Evolutionary conservation across 2,888 invertebrate genomes (phyloP).

Genomic region (Dusona sp.): DNA sequence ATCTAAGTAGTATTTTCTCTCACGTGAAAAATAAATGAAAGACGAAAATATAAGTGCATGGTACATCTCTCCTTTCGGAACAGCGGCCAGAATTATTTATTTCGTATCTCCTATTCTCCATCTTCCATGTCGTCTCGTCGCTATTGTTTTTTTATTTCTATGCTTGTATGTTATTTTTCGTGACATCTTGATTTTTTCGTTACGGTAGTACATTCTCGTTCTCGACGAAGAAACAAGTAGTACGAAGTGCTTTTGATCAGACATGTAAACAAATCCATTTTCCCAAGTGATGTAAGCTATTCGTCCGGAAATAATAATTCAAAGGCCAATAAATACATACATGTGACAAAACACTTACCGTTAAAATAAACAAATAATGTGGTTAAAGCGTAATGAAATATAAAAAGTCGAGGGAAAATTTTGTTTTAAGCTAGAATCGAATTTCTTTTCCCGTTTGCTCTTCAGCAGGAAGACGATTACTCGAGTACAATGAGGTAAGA

Average conservation of each 20-base stretch:
- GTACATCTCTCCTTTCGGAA: constrained; percentile 39
- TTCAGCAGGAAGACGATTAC: constrained; percentile 2
- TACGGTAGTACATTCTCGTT: background rate
- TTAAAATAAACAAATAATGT: background rate
- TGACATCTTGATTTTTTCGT: constrained; percentile 10
- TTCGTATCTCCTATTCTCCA: constrained; percentile 29
- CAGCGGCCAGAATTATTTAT: constrained; percentile 59
- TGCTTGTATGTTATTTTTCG: background rate
- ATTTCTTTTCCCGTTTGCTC: constrained; percentile 28
- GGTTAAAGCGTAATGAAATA: background rate
- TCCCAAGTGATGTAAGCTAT: too few species aligned
- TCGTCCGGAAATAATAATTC: too few species aligned
- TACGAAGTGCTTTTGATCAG: constrained; percentile 25
- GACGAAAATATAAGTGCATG: constrained; percentile 28
- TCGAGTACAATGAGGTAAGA: constrained; percentile 7
- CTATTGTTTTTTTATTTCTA: constrained; percentile 14
- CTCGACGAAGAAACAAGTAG: constrained; percentile 17
- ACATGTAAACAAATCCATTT: background rate
- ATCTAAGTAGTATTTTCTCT: background rate
- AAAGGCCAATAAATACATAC: too few species aligned
- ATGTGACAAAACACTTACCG: background rate
- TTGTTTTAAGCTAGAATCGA: background rate
- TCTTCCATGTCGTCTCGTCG: background rate
- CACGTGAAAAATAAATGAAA: constrained; percentile 41
- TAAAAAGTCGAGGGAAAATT: background rate